Conservation (phyloP, 1,140 invertebrate genomes). For the Drosophila pachea region DNA sequence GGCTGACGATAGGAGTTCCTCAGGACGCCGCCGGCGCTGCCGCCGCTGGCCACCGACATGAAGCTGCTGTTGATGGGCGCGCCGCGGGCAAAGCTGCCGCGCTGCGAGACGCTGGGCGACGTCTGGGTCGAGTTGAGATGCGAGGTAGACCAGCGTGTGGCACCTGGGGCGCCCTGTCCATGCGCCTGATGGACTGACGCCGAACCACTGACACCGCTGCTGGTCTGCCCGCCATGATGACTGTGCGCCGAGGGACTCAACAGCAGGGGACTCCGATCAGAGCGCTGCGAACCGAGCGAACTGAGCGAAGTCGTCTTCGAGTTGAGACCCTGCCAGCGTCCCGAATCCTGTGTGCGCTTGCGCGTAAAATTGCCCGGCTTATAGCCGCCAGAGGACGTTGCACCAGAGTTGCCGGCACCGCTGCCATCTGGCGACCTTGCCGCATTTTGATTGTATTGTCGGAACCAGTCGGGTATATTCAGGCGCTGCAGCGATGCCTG, state of each 20-base stretch:
- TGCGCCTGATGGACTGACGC: constrained; percentile 27
- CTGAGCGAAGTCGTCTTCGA: constrained; percentile 89
- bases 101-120: constrained; percentile 81
- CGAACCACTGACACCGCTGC: constrained; percentile 7
- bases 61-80: constrained; percentile 75
- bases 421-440: constrained; percentile 77
- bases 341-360: constrained; percentile 85
- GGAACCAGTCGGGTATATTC: constrained; percentile 94
- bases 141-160: constrained; percentile 91
- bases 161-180: constrained; percentile 35
- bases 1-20: constrained; percentile 85
- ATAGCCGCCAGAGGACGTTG: constrained; percentile 45
- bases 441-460: constrained; percentile 77
- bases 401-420: neutral
- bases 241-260: constrained; percentile 78
- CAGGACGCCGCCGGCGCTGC: constrained; percentile 53
- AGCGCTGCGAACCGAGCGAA: constrained; percentile 81
- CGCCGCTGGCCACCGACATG: constrained; percentile 71
- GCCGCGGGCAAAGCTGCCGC: constrained; percentile 77
- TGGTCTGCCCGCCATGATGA: constrained; percentile 75
- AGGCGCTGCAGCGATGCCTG: constrained; percentile 94
- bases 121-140: constrained; percentile 87
- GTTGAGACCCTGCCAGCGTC: constrained; percentile 85
- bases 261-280: constrained; percentile 76
- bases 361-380: constrained; percentile 79